Evolutionary conservation across 2,888 invertebrate genomes (phyloP).

Genomic region (Andrena dorsata): DNA sequence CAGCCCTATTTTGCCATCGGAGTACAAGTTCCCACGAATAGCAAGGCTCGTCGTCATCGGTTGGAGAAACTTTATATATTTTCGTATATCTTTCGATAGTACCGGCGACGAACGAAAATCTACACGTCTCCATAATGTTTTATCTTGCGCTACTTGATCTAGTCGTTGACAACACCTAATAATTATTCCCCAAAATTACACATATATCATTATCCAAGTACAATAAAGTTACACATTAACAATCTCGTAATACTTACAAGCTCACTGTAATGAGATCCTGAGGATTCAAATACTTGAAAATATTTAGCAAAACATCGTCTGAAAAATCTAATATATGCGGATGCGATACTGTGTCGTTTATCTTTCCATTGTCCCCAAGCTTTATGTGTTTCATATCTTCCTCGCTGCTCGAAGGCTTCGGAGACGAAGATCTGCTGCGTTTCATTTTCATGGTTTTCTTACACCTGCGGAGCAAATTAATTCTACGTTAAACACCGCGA

Average conservation of each 20-base stretch:
- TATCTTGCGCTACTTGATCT: conserved; percentile 85
- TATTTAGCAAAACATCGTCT: conserved; percentile 87
- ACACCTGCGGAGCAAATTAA: conserved; percentile 40
- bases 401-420: conserved; percentile 79
- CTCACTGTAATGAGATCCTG: conserved; percentile 86
- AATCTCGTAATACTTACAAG: conserved; percentile 83
- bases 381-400: conserved; percentile 73
- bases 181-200: conserved; percentile 9
- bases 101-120: conserved; percentile 84
- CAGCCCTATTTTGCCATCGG: conserved; percentile 81
- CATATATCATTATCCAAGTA: background rate
- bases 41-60: conserved; percentile 83
- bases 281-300: conserved; percentile 84
- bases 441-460: conserved; percentile 78
- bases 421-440: conserved; percentile 80
- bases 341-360: conserved; percentile 59
- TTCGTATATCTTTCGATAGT: conserved; percentile 81
- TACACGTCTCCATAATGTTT: conserved; percentile 86
- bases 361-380: conserved; percentile 54
- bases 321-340: conserved; percentile 86
- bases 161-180: conserved; percentile 86
- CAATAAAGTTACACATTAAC: conserved; percentile 8
- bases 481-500: background rate
- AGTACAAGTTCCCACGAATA: conserved; percentile 77
- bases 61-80: conserved; percentile 85